Base-by-base conservation (phyloP, 2,797 vertebrate genomes). In the Characodon lateralis region DNA sequence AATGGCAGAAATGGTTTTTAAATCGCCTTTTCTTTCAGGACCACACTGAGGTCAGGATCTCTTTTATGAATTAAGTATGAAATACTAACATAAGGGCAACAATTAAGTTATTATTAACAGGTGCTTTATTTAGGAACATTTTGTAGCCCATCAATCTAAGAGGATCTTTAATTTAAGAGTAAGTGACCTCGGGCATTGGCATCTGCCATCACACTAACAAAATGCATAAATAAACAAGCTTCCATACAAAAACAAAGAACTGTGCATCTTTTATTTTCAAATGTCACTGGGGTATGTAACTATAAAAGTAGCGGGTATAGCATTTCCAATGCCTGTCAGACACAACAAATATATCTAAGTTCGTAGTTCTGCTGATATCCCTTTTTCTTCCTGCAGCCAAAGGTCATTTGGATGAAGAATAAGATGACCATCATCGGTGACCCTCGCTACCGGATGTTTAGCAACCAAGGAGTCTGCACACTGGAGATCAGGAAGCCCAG, bases 401-500 rank as follows among this genome's bases (percentile, higher is more conserved):
- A 99, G 93, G 97, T 99, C 85, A 96, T 96, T 82, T 99, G 98
- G 98, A 96, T 99, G 97, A 99, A 99, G 92, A 99, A 99, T 90
- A 99, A 97, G 94, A 97, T 99, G 0, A 1, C 76, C 7, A 99
- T 99, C 80, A 85, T 96, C 50, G 97, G 98, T 1, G 98, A 99
- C 87, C 98, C 98, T 0, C 96, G 96, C 86, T 99, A 98, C 92
- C 95, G 98, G 83, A 99, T 99, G 98, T 99, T 99, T 88, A 96
- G 97, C 94, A 99, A 97, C 94, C 98, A 99, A 89, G 98, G 98
- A 0, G 98, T 99, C 48, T 99, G 98, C 16, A 97, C 96, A 22
- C 91, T 99, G 94, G 98, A 99, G 94, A 98, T 99, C 83, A 96
- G 98, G 83, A 99, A 99, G 81, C 98, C 98, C 74, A 98, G 95